Evolutionary conservation across 2,888 invertebrate genomes (phyloP), one percentile per base, ranked within the genome.

Genomic region (Geophilus truncorum): DNA sequence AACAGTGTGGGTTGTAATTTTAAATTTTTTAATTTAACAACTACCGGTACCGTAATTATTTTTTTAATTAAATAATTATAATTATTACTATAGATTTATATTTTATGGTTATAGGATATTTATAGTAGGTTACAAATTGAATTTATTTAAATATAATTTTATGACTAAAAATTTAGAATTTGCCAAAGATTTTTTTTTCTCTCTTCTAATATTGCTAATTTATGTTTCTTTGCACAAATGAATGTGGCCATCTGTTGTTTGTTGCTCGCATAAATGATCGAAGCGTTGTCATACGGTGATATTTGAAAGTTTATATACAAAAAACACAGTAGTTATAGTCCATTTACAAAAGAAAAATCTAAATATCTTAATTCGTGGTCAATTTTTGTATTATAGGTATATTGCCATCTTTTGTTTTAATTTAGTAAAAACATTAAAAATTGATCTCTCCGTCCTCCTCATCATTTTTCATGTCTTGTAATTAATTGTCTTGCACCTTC

Each of bases 251-350:
- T 62, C 25, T 62, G 62, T 62, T 62, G 62, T 62, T 62, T 28
- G 62, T 62, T 62, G 62, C 62, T 62, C 62, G 62, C 62, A 28
- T 62, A 62, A 21, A 62, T 23, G 62, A 28, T 62, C 25, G 62
- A 62, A 25, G 28, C 25, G 23, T 62, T 62, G 62, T 62, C 62
- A 25, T 62, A 62, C 25, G 62, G 62, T 25, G 62, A 62, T 62
- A 62, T 62, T 62, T 62, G 62, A 62, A 62, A 62, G 62, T 62
- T 62, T 62, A 62, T 62, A 62, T 62, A 23, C 21, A 62, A 62
- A 57, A 40, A 57, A 62, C 62, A 62, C 18, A 25, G 62, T 62
- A 62, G 62, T 62, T 62, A 62, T 62, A 62, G 62, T 62, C 28
- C 62, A 62, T 62, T 25, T 62, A 62, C 62, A 62, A 25, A 28